These are phyloP conservation scores for Bovichtus variegatus DNA, from an alignment of 2,797 vertebrate genomes.

Conservation along the genomic window DNA sequence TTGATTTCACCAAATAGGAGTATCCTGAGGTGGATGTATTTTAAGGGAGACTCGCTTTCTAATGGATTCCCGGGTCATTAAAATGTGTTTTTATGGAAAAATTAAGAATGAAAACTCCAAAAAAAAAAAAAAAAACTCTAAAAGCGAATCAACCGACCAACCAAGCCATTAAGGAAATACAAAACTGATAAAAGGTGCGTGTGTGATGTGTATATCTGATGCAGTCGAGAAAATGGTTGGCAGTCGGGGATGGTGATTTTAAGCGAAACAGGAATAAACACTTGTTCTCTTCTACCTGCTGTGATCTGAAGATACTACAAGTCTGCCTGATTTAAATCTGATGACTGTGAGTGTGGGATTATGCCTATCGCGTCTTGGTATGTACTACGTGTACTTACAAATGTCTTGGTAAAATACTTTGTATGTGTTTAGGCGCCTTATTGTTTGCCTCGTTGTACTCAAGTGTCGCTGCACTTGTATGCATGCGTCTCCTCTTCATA, in stretches of 20 bases:
- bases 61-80: slow-evolving; percentile 31
- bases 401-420: slow-evolving; percentile 19
- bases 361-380: not conserved
- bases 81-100: slow-evolving; percentile 38
- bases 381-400: slow-evolving; percentile 9
- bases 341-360: slow-evolving; percentile 9
- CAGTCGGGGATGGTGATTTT: not conserved
- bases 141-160: not conserved
- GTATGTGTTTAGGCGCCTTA: slow-evolving; percentile 7
- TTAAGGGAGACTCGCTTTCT: not conserved
- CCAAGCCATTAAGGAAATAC: slow-evolving; percentile 2
- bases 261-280: slow-evolving; percentile 7
- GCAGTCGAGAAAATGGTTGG: not conserved
- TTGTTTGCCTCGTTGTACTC: slow-evolving; percentile 24
- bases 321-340: slow-evolving; percentile 25
- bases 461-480: not conserved
- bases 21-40: not conserved
- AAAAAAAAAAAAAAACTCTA: not conserved
- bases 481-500: slow-evolving; percentile 12
- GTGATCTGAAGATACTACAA: slow-evolving; percentile 22
- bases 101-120: slow-evolving; percentile 20
- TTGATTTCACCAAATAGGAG: not conserved
- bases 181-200: not conserved
- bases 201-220: slow-evolving; percentile 1
- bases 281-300: slow-evolving; percentile 5